Percentiles rank a stretch among this genome's conserved stretches.
These are phyloP conservation scores for Drosophila guanche DNA, from an alignment of 1,140 invertebrate genomes.

Conservation along the genomic window DNA sequence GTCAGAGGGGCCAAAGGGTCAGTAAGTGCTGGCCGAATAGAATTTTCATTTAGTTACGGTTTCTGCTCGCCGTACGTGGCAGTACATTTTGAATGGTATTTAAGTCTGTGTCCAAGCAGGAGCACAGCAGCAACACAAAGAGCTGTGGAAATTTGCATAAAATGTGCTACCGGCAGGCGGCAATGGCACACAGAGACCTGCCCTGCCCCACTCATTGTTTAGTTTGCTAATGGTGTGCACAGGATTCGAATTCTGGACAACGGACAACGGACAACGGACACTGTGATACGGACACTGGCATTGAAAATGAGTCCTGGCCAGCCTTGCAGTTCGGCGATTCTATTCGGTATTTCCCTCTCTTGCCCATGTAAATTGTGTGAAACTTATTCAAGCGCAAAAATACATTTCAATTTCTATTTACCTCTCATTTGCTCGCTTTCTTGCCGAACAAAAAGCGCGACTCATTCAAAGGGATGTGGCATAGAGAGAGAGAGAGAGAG, in stretches of 20 bases:
- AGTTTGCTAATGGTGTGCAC: conserved; percentile 69
- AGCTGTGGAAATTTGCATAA: conserved; percentile 67
- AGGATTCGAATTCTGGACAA: conserved; percentile 2
- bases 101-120: conserved; percentile 29
- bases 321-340: background rate
- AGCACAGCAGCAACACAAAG: conserved; percentile 32
- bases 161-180: conserved; percentile 58
- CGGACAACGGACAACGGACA: conserved; percentile 7
- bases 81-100: conserved; percentile 71
- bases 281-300: background rate
- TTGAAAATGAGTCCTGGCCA: conserved; percentile 5
- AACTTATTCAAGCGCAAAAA: conserved; percentile 63
- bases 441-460: conserved; percentile 47
- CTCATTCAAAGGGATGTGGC: conserved; percentile 10
- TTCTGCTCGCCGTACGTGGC: conserved; percentile 23
- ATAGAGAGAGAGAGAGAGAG: conserved; percentile 9
- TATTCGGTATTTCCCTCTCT: conserved; percentile 2
- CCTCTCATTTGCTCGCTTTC: conserved; percentile 12
- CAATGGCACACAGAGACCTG: conserved; percentile 4
- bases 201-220: conserved; percentile 54
- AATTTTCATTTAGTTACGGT: conserved; percentile 46
- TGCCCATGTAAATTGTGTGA: conserved; percentile 52
- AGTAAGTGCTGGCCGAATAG: conserved; percentile 46
- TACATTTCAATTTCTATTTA: conserved; percentile 70
- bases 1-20: conserved; percentile 17